These are phyloP conservation scores for Apodemus agrarius DNA, from an alignment of 2,797 vertebrate genomes.

Conservation along the genomic window DNA sequence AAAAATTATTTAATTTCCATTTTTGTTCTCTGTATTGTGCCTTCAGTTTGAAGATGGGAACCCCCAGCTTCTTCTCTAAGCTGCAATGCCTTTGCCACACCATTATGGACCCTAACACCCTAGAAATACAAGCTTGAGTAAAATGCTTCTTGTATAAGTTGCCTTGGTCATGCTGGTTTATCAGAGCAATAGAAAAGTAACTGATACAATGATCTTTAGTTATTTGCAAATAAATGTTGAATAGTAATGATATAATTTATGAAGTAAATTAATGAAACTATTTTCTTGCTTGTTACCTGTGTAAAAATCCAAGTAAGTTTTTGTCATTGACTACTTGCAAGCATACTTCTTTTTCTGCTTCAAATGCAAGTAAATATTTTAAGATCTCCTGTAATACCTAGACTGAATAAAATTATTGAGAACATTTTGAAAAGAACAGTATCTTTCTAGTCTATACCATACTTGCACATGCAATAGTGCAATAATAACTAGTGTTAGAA, in stretches of 20 bases:
- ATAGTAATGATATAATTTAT: background rate
- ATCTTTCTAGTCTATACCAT: background rate
- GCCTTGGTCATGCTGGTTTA: background rate
- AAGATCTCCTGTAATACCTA: background rate
- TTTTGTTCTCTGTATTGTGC: background rate
- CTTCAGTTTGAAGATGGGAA: background rate
- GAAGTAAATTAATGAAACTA: conserved; percentile 4
- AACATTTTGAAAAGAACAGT: conserved; percentile 5
- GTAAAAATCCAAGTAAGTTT: background rate
- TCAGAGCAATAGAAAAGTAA: background rate
- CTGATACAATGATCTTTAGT: background rate
- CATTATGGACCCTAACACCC: background rate
- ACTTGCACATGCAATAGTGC: background rate
- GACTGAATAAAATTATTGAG: background rate
- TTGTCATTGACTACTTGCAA: background rate
- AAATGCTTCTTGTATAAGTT: background rate
- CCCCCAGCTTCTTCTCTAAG: background rate
- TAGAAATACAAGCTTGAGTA: background rate
- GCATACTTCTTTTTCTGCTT: background rate
- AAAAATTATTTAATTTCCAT: background rate
- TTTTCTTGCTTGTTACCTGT: background rate
- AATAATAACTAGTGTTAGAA: background rate
- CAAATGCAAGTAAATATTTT: conserved; percentile 17
- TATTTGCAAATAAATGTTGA: conserved; percentile 17
- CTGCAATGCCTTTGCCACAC: background rate